Conservation (phyloP, 1,140 invertebrate species). For the Cryptotermes secundus region DNA sequence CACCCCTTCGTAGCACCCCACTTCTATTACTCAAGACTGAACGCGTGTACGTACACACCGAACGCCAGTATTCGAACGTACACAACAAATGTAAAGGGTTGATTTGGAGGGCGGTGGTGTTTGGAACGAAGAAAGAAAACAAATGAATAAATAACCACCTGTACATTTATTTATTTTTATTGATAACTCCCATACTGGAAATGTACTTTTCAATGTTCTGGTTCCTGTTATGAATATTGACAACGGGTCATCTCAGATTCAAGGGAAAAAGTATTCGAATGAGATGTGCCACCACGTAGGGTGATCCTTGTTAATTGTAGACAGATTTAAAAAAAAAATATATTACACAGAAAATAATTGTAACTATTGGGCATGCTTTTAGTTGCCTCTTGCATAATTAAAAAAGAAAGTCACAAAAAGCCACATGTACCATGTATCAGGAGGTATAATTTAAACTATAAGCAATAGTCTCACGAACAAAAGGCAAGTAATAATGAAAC, state of each 20-base stretch:
- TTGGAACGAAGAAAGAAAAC: slow-evolving; percentile 24
- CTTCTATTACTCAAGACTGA: neutral
- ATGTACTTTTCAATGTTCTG: slow-evolving; percentile 25
- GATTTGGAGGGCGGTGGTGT: slow-evolving; percentile 2
- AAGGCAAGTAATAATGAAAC: neutral
- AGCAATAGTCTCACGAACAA: neutral
- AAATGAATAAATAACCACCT: slow-evolving; percentile 22
- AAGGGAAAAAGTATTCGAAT: neutral
- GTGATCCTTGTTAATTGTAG: slow-evolving; percentile 8
- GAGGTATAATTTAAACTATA: neutral
- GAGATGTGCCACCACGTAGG: neutral
- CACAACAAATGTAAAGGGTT: neutral
- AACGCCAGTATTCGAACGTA: neutral
- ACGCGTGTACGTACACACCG: neutral
- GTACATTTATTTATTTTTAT: slow-evolving; percentile 32
- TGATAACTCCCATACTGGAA: slow-evolving; percentile 29
- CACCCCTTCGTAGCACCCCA: neutral
- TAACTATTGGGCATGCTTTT: neutral
- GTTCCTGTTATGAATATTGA: neutral
- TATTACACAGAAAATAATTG: slow-evolving; percentile 1
- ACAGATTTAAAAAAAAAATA: neutral
- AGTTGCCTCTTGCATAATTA: neutral
- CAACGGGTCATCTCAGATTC: neutral
- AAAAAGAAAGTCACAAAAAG: neutral
- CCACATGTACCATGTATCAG: neutral